Base-by-base conservation (phyloP, 2,113 vertebrate species). In the Pseudopodoces humilis region DNA sequence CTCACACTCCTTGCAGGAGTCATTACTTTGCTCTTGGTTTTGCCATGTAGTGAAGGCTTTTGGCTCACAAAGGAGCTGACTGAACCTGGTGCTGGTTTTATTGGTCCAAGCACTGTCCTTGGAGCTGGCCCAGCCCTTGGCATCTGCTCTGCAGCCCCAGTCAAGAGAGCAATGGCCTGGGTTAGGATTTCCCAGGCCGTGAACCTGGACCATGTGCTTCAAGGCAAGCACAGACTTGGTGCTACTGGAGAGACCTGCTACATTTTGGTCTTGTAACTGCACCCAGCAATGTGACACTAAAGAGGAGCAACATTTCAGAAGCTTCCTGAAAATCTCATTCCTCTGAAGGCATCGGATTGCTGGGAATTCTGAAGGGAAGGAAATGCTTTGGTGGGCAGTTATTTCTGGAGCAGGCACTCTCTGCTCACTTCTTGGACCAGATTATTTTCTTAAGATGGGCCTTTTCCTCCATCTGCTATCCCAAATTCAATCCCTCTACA, bases 381-480 rank as follows among this genome's bases (percentile, higher is more conserved):
- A 90, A 88, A 49, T 84, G 76, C 89, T 90, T 92, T 33, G 39
- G 63, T 19, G 41, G 44, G 15, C 21, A 78, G 58, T 75, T 88
- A 90, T 94, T 95, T 92, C 77, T 94, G 88, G 71, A 90, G 79
- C 44, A 62, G n/a, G 60, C 55, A 80, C 53, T 23, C 55, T 83
- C 70, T 74, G 30, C 53, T 75, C 33, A 9, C 41, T 53, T 52
- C 55, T 77, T 60, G 55, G 31, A 15, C n/a, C 43, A 39, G 39
- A 22, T 56, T 25, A 28, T 74, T 70, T 59, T 67, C 28, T 58
- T 39, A 81, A 39, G 39, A 82, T 21, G 78, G 43, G 33, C 39
- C 50, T 74, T 78, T 68, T 65, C 24, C 25, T 93, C 39, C 53
- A 39, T 27, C 20, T 62, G 39, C n/a, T 90, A 41, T 39, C 44